Conservation (phyloP, 2,888 invertebrate species). For the Leuctra nigra region DNA sequence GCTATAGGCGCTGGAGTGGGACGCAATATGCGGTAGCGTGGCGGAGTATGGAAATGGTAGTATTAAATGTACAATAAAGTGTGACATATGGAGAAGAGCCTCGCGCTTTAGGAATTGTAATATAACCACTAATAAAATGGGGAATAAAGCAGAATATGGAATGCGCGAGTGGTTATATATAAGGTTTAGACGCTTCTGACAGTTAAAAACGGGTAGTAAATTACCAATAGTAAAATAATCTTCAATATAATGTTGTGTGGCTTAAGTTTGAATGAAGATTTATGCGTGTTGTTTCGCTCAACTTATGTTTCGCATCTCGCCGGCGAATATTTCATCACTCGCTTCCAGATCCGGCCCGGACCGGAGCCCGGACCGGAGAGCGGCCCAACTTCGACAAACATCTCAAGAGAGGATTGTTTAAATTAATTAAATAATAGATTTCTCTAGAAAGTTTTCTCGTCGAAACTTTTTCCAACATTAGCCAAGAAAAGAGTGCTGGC, state of each 20-base stretch:
- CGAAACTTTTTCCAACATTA: background rate
- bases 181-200: background rate
- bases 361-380: background rate
- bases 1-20: background rate
- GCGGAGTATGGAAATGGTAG: background rate
- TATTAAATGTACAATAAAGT: background rate
- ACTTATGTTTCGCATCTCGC: background rate
- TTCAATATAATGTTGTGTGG: background rate
- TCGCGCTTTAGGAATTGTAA: background rate
- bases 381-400: background rate
- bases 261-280: background rate
- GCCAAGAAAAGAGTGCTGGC: background rate
- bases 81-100: background rate
- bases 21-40: background rate
- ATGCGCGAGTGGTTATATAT: background rate
- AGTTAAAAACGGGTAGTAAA: background rate
- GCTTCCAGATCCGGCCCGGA: background rate
- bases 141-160: background rate
- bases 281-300: background rate
- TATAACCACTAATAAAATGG: background rate
- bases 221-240: background rate
- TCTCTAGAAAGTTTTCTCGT: background rate
- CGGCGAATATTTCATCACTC: background rate
- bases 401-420: background rate
- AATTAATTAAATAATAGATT: slow-evolving; percentile 9